Percentiles rank a stretch among this genome's conserved stretches.
Conservation (phyloP, 2,797 vertebrate species). For the Mallotus villosus region DNA sequence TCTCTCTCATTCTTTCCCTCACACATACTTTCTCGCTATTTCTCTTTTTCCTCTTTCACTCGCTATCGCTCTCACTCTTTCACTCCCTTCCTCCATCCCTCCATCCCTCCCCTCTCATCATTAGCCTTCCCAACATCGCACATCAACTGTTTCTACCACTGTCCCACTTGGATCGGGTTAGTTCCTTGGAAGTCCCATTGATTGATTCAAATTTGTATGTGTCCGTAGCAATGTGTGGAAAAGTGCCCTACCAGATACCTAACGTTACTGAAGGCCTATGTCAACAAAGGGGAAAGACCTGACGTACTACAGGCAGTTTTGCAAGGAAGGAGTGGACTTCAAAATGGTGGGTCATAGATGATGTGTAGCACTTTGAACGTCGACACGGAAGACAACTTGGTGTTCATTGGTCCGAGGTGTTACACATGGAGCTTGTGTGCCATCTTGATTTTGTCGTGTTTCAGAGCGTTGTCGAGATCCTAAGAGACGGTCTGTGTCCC, state of each 20-base stretch:
- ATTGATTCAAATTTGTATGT: slow-evolving; percentile 16
- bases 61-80: not conserved
- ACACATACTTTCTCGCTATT: not conserved
- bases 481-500: slow-evolving; percentile 82
- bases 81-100: not conserved
- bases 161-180: not conserved
- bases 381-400: too few species aligned
- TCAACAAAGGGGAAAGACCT: slow-evolving; percentile 42
- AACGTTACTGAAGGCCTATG: slow-evolving; percentile 63
- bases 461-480: slow-evolving; percentile 72
- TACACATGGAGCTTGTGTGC: too few species aligned
- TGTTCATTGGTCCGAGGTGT: too few species aligned
- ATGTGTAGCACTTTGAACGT: too few species aligned
- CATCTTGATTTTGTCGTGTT: slow-evolving; percentile 16
- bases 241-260: slow-evolving; percentile 79
- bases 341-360: slow-evolving; percentile 42
- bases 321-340: slow-evolving; percentile 69
- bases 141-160: not conserved
- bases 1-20: not conserved
- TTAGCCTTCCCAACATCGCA: not conserved
- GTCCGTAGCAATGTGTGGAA: slow-evolving; percentile 84
- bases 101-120: not conserved
- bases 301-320: slow-evolving; percentile 81
- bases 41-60: not conserved
- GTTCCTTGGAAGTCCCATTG: slow-evolving; percentile 11